phyloP scores from a whole-genome alignment of 2,113 vertebrate genomes.

The Brachyhypopomus gauderio region DNA sequence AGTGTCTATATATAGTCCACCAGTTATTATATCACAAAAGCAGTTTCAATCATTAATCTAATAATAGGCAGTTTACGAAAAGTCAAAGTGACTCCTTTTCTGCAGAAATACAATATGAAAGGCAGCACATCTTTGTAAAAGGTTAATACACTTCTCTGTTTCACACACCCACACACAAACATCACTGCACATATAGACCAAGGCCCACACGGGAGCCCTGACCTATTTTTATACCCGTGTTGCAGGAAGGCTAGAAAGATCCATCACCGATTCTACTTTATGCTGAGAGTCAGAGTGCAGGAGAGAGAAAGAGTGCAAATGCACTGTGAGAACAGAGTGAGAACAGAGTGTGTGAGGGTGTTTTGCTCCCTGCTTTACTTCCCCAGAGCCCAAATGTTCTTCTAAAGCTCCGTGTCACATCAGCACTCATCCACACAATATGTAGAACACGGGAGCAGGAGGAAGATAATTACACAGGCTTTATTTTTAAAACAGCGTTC shows the following conservation, averaged over 20 bases:
- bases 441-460: not conserved
- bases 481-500: constrained; percentile 26
- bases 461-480: not conserved
- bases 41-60: too few species aligned
- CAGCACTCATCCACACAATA: not conserved
- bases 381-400: not conserved
- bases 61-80: not conserved
- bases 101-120: not conserved
- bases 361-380: not conserved
- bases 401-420: constrained; percentile 5
- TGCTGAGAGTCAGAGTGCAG: not conserved
- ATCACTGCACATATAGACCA: not conserved
- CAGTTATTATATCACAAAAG: not conserved
- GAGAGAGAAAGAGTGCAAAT: not conserved
- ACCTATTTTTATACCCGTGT: constrained; percentile 40
- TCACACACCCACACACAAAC: not conserved
- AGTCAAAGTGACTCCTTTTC: not conserved
- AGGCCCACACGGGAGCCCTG: constrained; percentile 36
- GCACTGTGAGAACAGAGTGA: not conserved
- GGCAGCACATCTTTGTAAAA: not conserved
- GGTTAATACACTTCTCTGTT: not conserved
- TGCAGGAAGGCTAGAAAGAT: constrained; percentile 6
- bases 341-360: not conserved
- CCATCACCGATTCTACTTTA: not conserved
- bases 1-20: not conserved